These are phyloP conservation scores for Drosophila setosimentum DNA, from an alignment of 2,888 invertebrate species.

Conservation along the genomic window DNA sequence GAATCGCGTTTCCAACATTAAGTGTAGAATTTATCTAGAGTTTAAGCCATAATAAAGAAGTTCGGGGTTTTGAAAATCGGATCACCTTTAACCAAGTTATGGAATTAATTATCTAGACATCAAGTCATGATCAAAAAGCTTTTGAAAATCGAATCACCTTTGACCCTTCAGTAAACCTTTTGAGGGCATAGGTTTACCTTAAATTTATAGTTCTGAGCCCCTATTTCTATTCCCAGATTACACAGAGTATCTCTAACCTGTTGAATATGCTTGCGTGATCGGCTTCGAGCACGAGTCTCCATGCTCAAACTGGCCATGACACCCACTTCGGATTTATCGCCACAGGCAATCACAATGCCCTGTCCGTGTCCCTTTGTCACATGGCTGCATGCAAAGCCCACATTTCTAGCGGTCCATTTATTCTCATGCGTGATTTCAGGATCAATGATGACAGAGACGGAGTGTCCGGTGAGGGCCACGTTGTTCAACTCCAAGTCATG, in stretches of 20 bases:
- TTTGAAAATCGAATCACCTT: background rate
- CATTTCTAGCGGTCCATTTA: conserved; percentile 53
- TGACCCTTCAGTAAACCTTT: background rate
- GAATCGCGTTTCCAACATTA: too few species aligned
- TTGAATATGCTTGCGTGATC: conserved; percentile 16
- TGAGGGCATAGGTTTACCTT: too few species aligned
- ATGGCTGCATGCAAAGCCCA: conserved; percentile 65
- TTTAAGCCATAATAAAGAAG: background rate
- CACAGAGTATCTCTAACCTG: conserved; percentile 37
- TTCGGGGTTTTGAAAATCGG: too few species aligned
- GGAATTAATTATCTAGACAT: background rate
- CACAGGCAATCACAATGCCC: conserved; percentile 65
- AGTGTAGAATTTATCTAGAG: too few species aligned
- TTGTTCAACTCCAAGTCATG: conserved; percentile 51
- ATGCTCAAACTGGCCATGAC: conserved; percentile 36
- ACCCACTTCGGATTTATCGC: conserved; percentile 52
- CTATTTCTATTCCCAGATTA: background rate
- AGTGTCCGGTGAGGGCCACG: conserved; percentile 56
- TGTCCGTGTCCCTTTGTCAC: conserved; percentile 51
- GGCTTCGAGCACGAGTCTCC: conserved; percentile 22
- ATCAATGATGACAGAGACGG: conserved; percentile 39
- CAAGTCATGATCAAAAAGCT: background rate
- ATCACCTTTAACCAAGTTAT: background rate
- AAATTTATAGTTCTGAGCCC: background rate
- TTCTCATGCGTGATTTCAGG: conserved; percentile 15